phyloP scores from a whole-genome alignment of 2,797 vertebrate genomes.

The Trematomus bernacchii region DNA sequence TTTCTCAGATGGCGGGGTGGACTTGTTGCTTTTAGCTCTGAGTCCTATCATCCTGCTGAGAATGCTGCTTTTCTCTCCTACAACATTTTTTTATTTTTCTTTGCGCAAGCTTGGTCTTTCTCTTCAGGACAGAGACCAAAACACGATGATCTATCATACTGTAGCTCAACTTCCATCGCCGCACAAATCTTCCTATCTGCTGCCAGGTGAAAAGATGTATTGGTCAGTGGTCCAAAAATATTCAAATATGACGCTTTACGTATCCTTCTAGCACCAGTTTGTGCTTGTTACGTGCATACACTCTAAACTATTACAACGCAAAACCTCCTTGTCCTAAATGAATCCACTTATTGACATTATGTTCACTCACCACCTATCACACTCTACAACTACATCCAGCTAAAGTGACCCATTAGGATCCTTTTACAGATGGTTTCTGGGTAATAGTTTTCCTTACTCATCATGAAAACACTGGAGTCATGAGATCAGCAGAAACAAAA shows the following conservation, averaged over 20 bases:
- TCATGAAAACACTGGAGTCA: conserved; percentile 43
- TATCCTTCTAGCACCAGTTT: too few relatives aligned
- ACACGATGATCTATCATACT: too few relatives aligned
- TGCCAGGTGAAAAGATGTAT: too few relatives aligned
- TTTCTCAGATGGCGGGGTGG: conserved; percentile 19
- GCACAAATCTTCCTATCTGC: too few relatives aligned
- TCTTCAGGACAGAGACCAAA: neutral
- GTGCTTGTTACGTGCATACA: too few relatives aligned
- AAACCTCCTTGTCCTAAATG: too few relatives aligned
- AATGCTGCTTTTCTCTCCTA: conserved; percentile 2
- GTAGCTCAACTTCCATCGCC: too few relatives aligned
- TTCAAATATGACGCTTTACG: too few relatives aligned
- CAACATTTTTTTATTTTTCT: neutral
- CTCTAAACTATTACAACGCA: too few relatives aligned
- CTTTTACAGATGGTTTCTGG: conserved; percentile 31
- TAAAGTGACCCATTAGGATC: conserved; percentile 29
- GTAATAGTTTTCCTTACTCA: conserved; percentile 27
- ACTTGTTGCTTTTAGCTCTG: conserved; percentile 24
- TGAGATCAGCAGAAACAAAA: conserved; percentile 65
- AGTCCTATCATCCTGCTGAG: conserved; percentile 8
- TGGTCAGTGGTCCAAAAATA: too few relatives aligned
- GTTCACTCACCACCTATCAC: too few relatives aligned
- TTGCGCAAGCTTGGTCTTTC: neutral
- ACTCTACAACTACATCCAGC: neutral
- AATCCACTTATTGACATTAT: too few relatives aligned